Base-by-base conservation (phyloP, 2,888 invertebrate species). In the Norana najaformis region DNA sequence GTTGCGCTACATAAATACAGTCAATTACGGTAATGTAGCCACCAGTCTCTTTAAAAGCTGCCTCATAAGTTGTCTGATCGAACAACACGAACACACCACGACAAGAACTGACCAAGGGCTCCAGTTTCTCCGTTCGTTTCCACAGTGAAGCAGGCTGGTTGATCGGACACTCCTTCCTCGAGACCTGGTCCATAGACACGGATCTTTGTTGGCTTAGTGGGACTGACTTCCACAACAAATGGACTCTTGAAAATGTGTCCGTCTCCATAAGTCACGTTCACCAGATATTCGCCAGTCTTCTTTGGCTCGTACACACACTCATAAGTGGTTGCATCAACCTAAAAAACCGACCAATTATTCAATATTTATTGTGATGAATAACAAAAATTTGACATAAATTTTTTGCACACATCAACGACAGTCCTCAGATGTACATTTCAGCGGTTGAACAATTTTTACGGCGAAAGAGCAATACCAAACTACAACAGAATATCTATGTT, bases 91-190 rank as follows among this genome's bases (percentile, higher is more conserved):
- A 53, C 53, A 5, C 5, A 30, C 30, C 53, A 69, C 30, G 69
- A 69, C n/a, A 16, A n/a, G 16, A 34, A 36, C 94, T 93, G 94
- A 96, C 96, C 97, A 91, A 98, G 95, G 88, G 97, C 97, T 91
- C 97, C 97, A 89, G 97, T 97, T 95, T 98, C 97, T 20, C 97
- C 98, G 94, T 97, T 97, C 1, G 97, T 97, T 94, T 98, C 97
- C 18, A 98, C 98, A 35, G 97, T 97, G 95, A 98, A 98, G 91
- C 96, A 96, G 0, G 97, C 97, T 11, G 97, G 97, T 94, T 97
- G 96, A n/a, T 96, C 96, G 85, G 97, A 97, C 88, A 98, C 96
- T 23, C 98, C 98, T 23, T 97, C 97, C 91, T 96, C 95, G 89
- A 98, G 95, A 47, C 98, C 98, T 0, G 98, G 97, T 0, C 98